Evolutionary conservation across 2,113 vertebrate genomes (phyloP).

Genomic region (Halichoeres trimaculatus): DNA sequence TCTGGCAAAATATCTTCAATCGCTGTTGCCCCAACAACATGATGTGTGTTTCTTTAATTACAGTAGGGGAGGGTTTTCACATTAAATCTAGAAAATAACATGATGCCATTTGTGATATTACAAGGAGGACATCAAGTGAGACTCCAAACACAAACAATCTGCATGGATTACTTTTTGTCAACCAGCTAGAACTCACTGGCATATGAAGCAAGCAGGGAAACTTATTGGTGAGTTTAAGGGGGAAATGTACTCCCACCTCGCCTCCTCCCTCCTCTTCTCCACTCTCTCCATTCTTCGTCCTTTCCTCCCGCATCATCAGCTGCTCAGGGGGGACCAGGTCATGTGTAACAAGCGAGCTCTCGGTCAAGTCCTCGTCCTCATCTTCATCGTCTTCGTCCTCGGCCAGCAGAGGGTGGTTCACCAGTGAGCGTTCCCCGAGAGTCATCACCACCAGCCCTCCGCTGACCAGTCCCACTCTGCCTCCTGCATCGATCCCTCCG

Average conservation of each 20-base stretch:
- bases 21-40: no score
- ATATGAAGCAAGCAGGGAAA: slow-evolving; percentile 92
- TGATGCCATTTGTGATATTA: no score
- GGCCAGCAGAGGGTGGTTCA: slow-evolving; percentile 91
- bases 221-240: slow-evolving; percentile 92
- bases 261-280: slow-evolving; percentile 88
- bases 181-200: slow-evolving; percentile 89
- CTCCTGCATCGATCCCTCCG: slow-evolving; percentile 76
- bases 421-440: slow-evolving; percentile 90
- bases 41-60: no score
- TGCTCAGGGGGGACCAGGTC: slow-evolving; percentile 96
- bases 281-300: slow-evolving; percentile 90
- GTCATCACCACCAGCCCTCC: slow-evolving; percentile 85
- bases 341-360: slow-evolving; percentile 89
- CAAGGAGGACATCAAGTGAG: no score
- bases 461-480: slow-evolving; percentile 80
- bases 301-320: slow-evolving; percentile 97
- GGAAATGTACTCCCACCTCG: slow-evolving; percentile 83
- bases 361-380: slow-evolving; percentile 86
- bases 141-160: background rate
- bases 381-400: slow-evolving; percentile 82
- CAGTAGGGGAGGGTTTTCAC: no score
- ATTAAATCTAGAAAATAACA: no score
- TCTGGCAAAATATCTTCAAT: no score
- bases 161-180: slow-evolving; percentile 5